phyloP scores from a whole-genome alignment of 2,888 invertebrate species.

The Eupeodes latifasciatus region DNA sequence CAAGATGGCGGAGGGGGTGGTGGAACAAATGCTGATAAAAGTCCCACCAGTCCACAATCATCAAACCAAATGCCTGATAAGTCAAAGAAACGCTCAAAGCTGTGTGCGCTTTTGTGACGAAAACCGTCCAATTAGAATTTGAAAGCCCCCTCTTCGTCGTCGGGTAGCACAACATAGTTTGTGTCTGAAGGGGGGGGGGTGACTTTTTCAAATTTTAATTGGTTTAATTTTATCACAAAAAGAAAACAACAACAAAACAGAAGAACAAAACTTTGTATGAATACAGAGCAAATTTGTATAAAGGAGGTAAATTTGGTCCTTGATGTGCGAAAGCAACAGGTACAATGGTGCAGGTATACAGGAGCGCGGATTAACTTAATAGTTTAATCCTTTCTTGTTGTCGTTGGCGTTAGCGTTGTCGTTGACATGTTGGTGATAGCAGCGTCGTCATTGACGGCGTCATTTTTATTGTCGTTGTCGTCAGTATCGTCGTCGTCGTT shows the following conservation, averaged over 20 bases:
- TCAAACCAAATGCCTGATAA: constrained; percentile 79
- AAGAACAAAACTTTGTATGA: not conserved
- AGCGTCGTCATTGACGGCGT: too few relatives aligned
- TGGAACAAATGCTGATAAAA: constrained; percentile 81
- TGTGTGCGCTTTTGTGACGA: constrained; percentile 84
- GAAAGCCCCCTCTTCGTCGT: constrained; percentile 79
- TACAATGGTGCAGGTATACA: not conserved
- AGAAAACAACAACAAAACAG: not conserved
- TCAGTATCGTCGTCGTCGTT: not conserved
- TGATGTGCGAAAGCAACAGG: too few relatives aligned
- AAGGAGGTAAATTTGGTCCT: too few relatives aligned
- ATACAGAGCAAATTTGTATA: not conserved
- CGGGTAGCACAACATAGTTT: constrained; percentile 47
- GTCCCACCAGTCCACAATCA: constrained; percentile 83
- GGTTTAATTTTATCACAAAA: constrained; percentile 55
- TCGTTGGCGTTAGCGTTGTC: not conserved
- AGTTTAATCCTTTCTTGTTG: constrained; percentile 14
- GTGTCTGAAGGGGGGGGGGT: constrained; percentile 78
- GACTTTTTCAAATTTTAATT: constrained; percentile 81
- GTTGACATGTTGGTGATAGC: too few relatives aligned
- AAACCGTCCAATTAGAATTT: constrained; percentile 84
- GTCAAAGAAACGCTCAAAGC: constrained; percentile 83
- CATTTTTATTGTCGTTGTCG: not conserved
- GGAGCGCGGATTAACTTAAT: not conserved
- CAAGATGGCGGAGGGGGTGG: not conserved